Base-by-base conservation (phyloP, 2,797 vertebrate genomes). In the Bradypodion ventrale region DNA sequence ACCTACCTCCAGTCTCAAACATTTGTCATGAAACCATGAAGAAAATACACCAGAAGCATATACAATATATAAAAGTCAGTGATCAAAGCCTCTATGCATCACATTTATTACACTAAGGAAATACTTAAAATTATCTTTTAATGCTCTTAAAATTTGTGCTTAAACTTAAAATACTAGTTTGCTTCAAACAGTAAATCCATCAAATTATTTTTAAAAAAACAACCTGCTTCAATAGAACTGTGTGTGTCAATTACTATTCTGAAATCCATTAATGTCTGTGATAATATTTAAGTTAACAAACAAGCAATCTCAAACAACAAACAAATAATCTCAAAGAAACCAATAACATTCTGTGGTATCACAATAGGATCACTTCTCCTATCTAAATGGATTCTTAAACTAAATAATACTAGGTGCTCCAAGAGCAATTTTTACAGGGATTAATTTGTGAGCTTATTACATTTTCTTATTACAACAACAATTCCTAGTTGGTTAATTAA, bases 301-400 rank as follows among this genome's bases (percentile, higher is more conserved):
- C 49, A 84, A 37, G 72, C 66, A 92, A n/a, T n/a, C n/a, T n/a
- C n/a, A n/a, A n/a, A n/a, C n/a, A n/a, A n/a, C n/a, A n/a, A n/a
- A n/a, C n/a, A n/a, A n/a, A n/a, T n/a, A n/a, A n/a, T 56, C 56
- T 35, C 72, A 90, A 77, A 94, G 89, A 85, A 83, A 91, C 88
- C 89, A 92, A 87, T 84, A 88, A 82, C 44, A 25, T n/a, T 88
- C 60, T 89, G 89, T 27, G 85, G 19, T 2, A 56, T 5, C 72
- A 79, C 82, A 84, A 66, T 90, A 93, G 89, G 92, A 0, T 37
- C 60, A 70, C 60, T 85, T 88, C 69, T 90, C 59, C 80, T 29
- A 73, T 90, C 80, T 88, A 81, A 91, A 65, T 66, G 42, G 70
- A 70, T 82, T 88, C 92, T 88, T 83, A 42, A 85, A 46, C 49